phyloP scores from a whole-genome alignment of 2,797 vertebrate genomes.

The Rhadinocentrus ornatus region DNA sequence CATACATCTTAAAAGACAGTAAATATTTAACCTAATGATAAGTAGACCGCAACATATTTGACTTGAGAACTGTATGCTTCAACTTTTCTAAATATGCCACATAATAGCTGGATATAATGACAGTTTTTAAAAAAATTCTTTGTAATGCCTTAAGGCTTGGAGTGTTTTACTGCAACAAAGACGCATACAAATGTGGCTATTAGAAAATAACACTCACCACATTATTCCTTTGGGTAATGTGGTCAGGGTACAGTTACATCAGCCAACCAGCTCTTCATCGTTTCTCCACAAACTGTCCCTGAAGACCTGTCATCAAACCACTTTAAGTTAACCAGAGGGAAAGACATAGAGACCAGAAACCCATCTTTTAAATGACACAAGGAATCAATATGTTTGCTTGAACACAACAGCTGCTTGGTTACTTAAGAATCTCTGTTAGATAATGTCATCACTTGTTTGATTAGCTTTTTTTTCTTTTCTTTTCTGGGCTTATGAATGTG shows the following conservation, averaged over 20 bases:
- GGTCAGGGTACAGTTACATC: slow-evolving; percentile 18
- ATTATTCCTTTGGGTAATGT: slow-evolving; percentile 14
- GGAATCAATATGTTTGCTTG: slow-evolving; percentile 52
- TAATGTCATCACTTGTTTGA: neutral
- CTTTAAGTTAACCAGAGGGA: slow-evolving; percentile 44
- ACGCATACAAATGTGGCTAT: slow-evolving; percentile 4
- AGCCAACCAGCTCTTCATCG: slow-evolving; percentile 14
- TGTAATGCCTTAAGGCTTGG: neutral
- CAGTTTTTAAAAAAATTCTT: no score
- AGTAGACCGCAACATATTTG: no score
- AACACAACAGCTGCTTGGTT: slow-evolving; percentile 5
- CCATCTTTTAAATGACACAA: slow-evolving; percentile 47
- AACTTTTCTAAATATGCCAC: neutral
- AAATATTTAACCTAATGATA: no score
- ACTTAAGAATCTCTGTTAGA: neutral
- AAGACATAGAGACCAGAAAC: slow-evolving; percentile 56
- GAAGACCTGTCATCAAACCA: slow-evolving; percentile 36
- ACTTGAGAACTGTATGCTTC: no score
- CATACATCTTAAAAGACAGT: no score
- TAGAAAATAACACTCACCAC: neutral
- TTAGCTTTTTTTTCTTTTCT: neutral
- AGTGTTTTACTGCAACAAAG: neutral
- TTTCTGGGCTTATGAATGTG: neutral
- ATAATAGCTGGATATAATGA: neutral
- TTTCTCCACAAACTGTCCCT: slow-evolving; percentile 12